These are phyloP conservation scores for Oreohelix idahoensis DNA, from an alignment of 1,140 invertebrate species.

Conservation along the genomic window DNA sequence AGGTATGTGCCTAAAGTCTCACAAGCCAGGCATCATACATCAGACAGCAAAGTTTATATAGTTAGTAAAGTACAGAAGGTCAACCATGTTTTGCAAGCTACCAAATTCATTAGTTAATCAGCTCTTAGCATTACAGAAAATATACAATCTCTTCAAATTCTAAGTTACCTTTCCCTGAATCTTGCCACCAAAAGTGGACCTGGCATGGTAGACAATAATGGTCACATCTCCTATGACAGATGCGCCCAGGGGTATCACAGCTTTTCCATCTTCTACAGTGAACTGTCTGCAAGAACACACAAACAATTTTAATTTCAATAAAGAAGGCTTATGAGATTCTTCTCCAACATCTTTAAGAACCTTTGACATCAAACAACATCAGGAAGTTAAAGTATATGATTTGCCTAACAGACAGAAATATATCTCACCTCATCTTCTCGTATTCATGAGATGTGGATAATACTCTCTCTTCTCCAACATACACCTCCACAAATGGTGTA, in stretches of 20 bases:
- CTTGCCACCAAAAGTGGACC: conserved; percentile 85
- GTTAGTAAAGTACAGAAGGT: neutral
- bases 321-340: too few relatives aligned
- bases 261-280: conserved; percentile 64
- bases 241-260: conserved; percentile 74
- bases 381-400: too few relatives aligned
- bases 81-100: neutral
- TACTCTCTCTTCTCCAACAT: conserved; percentile 87
- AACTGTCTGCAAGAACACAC: conserved; percentile 51
- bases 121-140: neutral
- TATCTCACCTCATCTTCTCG: conserved; percentile 81
- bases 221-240: conserved; percentile 89
- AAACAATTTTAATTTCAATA: too few relatives aligned
- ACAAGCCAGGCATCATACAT: too few relatives aligned
- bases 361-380: too few relatives aligned
- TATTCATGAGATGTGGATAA: conserved; percentile 89
- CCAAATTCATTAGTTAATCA: neutral
- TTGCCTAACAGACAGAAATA: neutral
- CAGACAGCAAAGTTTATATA: neutral
- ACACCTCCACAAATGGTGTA: conserved; percentile 92
- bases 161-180: conserved; percentile 79
- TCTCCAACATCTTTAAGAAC: too few relatives aligned
- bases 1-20: too few relatives aligned
- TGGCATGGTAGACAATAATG: conserved; percentile 86
- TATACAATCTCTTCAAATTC: neutral